Evolutionary conservation across 2,888 invertebrate genomes (phyloP).

Genomic region (Galerucella nymphaeae): DNA sequence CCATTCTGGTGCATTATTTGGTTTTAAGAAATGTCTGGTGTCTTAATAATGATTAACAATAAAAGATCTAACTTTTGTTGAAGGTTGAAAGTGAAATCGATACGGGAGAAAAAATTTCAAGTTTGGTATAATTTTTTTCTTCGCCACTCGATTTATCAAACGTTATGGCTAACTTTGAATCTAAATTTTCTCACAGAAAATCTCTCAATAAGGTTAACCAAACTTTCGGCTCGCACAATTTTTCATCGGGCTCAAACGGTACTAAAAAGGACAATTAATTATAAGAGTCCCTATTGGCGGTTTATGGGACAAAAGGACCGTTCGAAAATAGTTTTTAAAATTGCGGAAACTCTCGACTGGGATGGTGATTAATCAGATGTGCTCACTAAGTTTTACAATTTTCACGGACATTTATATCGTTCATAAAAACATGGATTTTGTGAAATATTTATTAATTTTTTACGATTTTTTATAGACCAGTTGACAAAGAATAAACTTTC

Average conservation of each 20-base stretch:
- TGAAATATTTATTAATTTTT: background rate
- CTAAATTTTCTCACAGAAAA: constrained; percentile 23
- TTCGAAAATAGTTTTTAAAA: constrained; percentile 34
- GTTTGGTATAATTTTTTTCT: background rate
- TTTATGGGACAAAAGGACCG: constrained; percentile 24
- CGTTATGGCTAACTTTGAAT: constrained; percentile 18
- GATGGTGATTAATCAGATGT: constrained; percentile 24
- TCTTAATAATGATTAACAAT: too few species aligned
- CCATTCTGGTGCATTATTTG: too few species aligned
- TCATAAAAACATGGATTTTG: background rate
- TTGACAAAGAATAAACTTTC: too few species aligned
- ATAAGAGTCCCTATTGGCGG: constrained; percentile 26
- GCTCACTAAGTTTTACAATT: constrained; percentile 20
- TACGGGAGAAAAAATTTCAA: background rate
- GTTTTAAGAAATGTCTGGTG: too few species aligned
- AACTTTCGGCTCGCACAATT: constrained; percentile 26
- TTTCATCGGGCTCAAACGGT: constrained; percentile 30
- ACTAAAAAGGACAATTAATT: constrained; percentile 35
- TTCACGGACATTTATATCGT: constrained; percentile 16
- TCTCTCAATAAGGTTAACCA: constrained; percentile 33
- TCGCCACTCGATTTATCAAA: constrained; percentile 28
- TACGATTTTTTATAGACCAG: background rate
- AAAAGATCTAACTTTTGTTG: too few species aligned
- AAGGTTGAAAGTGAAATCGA: too few species aligned
- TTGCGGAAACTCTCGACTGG: constrained; percentile 20